A percentile compares a stretch with the other conserved stretches of the same genome.
Evolutionary conservation across 2,113 vertebrate species (phyloP).

Genomic region (Corydoras sp.): DNA sequence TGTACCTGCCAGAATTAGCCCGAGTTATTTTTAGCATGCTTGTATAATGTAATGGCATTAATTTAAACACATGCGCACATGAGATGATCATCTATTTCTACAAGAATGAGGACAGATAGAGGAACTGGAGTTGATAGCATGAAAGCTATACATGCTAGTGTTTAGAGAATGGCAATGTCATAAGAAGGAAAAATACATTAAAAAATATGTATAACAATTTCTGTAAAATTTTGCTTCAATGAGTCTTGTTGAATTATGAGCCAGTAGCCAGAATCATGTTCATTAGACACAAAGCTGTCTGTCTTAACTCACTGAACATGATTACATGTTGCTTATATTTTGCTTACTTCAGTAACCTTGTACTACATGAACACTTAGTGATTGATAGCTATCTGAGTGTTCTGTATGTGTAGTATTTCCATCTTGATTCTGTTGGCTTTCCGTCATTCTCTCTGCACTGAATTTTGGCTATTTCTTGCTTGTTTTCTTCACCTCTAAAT

Average conservation of each 20-base stretch:
- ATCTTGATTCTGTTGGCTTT: too few species aligned
- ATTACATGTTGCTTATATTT: too few species aligned
- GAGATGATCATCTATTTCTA: slow-evolving; percentile 48
- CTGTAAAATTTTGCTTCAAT: slow-evolving; percentile 11
- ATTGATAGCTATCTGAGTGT: too few species aligned
- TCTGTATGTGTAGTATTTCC: too few species aligned
- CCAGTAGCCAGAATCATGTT: slow-evolving; percentile 2
- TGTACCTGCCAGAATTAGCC: slow-evolving; percentile 58
- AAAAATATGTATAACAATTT: slow-evolving; percentile 12
- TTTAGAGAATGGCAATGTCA: neutral
- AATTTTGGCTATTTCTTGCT: too few species aligned
- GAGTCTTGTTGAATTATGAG: neutral
- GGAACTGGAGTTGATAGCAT: slow-evolving; percentile 2
- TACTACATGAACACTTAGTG: too few species aligned
- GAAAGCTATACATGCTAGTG: slow-evolving; percentile 11
- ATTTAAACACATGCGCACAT: slow-evolving; percentile 61
- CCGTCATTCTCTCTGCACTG: too few species aligned
- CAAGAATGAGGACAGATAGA: slow-evolving; percentile 44
- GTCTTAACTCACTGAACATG: slow-evolving; percentile 8
- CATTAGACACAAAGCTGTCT: neutral
- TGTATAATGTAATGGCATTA: slow-evolving; percentile 47
- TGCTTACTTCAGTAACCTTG: too few species aligned
- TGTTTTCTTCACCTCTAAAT: too few species aligned
- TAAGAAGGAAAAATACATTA: slow-evolving; percentile 1
- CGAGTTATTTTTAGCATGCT: slow-evolving; percentile 61